A percentile compares a stretch with the other conserved stretches of the same genome.
phyloP scores from a whole-genome alignment of 2,888 invertebrate genomes.

The Platynereis dumerilii region DNA sequence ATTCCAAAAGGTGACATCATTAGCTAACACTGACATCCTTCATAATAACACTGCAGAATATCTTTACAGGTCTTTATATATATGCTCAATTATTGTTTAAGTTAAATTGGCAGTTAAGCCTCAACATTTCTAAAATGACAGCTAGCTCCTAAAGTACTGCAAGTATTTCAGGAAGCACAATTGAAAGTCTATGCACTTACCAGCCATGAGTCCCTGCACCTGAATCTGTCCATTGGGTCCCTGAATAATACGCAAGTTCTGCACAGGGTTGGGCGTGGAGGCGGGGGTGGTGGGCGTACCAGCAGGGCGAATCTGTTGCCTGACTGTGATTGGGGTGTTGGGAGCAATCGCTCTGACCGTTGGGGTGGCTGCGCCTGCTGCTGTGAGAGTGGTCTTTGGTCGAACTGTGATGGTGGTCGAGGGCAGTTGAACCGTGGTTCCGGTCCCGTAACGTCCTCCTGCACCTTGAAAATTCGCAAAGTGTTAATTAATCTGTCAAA shows the following conservation, averaged over 20 bases:
- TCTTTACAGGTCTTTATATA: too few species aligned
- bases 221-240: constrained; percentile 90
- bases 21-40: too few species aligned
- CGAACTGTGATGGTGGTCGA: constrained; percentile 45
- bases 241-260: constrained; percentile 80
- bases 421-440: constrained; percentile 48
- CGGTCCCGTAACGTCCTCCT: constrained; percentile 17
- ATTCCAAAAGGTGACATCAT: too few species aligned
- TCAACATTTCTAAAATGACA: too few species aligned
- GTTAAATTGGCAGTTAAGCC: too few species aligned
- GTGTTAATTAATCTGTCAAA: too few species aligned
- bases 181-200: too few species aligned
- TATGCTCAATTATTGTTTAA: too few species aligned
- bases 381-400: constrained; percentile 43
- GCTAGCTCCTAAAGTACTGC: too few species aligned
- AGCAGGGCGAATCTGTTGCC: neutral
- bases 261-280: constrained; percentile 28
- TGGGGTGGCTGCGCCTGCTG: constrained; percentile 23
- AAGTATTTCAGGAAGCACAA: too few species aligned
- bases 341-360: constrained; percentile 20
- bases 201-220: constrained; percentile 87
- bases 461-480: constrained; percentile 13
- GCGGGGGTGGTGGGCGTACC: constrained; percentile 9
- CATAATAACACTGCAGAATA: too few species aligned
- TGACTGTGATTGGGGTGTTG: constrained; percentile 13